Conservation (phyloP, 2,888 invertebrate species). For the Petrolisthes manimaculis region DNA sequence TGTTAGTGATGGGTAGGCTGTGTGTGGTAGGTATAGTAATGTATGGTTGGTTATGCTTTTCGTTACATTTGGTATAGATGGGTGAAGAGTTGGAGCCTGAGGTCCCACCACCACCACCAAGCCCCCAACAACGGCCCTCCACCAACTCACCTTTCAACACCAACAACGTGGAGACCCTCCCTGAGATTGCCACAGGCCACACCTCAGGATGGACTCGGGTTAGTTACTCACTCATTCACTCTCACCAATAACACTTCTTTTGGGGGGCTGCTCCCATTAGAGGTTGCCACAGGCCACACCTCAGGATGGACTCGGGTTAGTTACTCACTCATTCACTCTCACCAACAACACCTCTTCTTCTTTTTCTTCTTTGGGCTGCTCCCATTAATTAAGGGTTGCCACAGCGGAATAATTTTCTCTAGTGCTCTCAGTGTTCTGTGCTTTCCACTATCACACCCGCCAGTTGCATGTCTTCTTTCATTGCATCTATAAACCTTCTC, state of each 20-base stretch:
- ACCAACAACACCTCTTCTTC: not conserved
- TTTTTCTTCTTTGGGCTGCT: not conserved
- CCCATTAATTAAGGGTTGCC: too few species aligned
- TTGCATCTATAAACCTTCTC: too few species aligned
- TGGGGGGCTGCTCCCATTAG: too few species aligned
- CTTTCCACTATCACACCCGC: not conserved
- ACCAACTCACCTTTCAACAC: not conserved
- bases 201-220: slow-evolving; percentile 7
- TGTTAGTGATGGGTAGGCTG: too few species aligned
- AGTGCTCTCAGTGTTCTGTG: too few species aligned
- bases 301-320: not conserved
- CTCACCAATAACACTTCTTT: not conserved
- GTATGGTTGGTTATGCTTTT: not conserved
- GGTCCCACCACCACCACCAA: slow-evolving; percentile 29
- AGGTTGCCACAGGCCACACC: too few species aligned
- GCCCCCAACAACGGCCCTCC: slow-evolving; percentile 2
- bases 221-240: not conserved
- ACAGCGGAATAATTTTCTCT: too few species aligned
- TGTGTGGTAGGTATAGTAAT: too few species aligned
- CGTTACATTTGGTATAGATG: slow-evolving; percentile 22
- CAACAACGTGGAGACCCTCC: slow-evolving; percentile 42
- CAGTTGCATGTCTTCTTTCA: not conserved
- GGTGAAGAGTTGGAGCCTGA: slow-evolving; percentile 41
- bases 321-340: not conserved
- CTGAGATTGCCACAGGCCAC: slow-evolving; percentile 49